These are phyloP conservation scores for Acrobasis repandana DNA, from an alignment of 2,888 invertebrate species.

Conservation along the genomic window DNA sequence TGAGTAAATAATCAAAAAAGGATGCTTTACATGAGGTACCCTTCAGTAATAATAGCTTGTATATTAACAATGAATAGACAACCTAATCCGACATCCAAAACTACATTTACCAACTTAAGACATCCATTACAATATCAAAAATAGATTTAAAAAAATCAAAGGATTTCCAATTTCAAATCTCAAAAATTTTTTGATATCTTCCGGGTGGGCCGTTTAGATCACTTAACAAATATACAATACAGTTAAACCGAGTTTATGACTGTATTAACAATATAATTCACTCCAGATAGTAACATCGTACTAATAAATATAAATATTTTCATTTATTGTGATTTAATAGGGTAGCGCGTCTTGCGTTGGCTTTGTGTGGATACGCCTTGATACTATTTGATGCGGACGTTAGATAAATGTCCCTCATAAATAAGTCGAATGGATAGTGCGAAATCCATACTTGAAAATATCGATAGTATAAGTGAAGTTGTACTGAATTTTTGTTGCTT, in stretches of 20 bases:
- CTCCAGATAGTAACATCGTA: slow-evolving; percentile 59
- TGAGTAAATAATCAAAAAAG: too few species aligned
- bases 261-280: slow-evolving; percentile 71
- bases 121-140: slow-evolving; percentile 3
- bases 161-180: slow-evolving; percentile 9
- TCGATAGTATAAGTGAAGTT: too few species aligned
- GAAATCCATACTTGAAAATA: too few species aligned
- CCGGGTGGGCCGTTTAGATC: slow-evolving; percentile 58
- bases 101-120: neutral
- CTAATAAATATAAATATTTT: slow-evolving; percentile 77
- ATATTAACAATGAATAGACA: neutral
- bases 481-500: too few species aligned
- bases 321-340: slow-evolving; percentile 72
- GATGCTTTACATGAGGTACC: too few species aligned
- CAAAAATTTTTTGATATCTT: slow-evolving; percentile 32
- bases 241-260: slow-evolving; percentile 63
- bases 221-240: slow-evolving; percentile 50
- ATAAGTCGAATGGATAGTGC: too few species aligned
- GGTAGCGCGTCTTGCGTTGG: slow-evolving; percentile 35
- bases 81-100: neutral
- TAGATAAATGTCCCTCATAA: neutral
- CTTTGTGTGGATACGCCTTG: slow-evolving; percentile 42
- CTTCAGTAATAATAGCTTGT: neutral
- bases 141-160: neutral
- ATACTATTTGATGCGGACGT: neutral